These are phyloP conservation scores for Oryzias woworae DNA, from an alignment of 2,113 vertebrate genomes.

Conservation along the genomic window DNA sequence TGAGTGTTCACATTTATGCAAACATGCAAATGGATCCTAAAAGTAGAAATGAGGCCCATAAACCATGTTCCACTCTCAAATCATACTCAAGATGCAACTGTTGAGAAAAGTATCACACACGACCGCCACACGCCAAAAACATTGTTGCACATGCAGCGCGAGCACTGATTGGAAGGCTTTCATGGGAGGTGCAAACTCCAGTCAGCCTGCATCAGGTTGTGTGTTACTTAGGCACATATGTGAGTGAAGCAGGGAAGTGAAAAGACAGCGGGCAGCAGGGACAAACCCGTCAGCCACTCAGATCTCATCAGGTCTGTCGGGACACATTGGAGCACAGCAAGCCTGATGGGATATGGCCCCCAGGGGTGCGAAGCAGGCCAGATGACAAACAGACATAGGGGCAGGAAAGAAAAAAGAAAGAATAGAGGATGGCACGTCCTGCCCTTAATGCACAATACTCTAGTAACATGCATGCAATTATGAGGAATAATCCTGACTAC, in stretches of 20 bases:
- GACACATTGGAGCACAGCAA: slow-evolving; percentile 77
- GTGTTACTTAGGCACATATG: slow-evolving; percentile 50
- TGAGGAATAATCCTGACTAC: slow-evolving; percentile 40
- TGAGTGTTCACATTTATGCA: slow-evolving; percentile 66
- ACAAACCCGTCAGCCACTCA: slow-evolving; percentile 79
- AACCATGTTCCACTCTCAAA: slow-evolving; percentile 21
- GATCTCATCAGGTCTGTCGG: slow-evolving; percentile 81
- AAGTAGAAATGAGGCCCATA: slow-evolving; percentile 46
- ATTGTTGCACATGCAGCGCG: slow-evolving; percentile 18
- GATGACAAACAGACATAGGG: slow-evolving; percentile 71
- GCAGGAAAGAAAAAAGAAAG: slow-evolving; percentile 50
- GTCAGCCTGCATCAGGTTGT: slow-evolving; percentile 61
- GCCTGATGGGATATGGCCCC: slow-evolving; percentile 77
- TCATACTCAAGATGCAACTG: slow-evolving; percentile 35
- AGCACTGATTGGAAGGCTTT: slow-evolving; percentile 30
- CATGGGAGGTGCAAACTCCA: slow-evolving; percentile 51
- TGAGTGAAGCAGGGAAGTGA: slow-evolving; percentile 58
- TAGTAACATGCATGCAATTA: slow-evolving; percentile 53
- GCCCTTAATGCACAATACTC: slow-evolving; percentile 59
- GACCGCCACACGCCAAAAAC: not conserved
- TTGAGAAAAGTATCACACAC: not conserved
- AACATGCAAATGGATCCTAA: slow-evolving; percentile 51
- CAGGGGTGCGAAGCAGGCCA: slow-evolving; percentile 73
- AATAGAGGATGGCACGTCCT: slow-evolving; percentile 59
- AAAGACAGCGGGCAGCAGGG: slow-evolving; percentile 78